Evolutionary conservation across 2,797 vertebrate species (phyloP).

Genomic region (Chrysocyon brachyurus): DNA sequence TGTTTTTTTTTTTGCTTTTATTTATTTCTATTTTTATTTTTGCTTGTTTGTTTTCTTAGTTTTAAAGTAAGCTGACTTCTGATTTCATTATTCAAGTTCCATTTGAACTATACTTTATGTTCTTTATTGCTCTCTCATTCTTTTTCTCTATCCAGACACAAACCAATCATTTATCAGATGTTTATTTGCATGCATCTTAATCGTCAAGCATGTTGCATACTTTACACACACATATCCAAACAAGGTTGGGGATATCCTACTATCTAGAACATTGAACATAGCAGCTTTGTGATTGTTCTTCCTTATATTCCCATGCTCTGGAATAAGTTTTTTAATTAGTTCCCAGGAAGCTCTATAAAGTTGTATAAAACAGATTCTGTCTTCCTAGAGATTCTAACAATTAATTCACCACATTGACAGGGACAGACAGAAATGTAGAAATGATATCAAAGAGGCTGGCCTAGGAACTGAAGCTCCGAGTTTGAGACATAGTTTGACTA

Average conservation of each 20-base stretch:
- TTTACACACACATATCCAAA: not conserved
- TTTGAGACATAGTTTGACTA: not conserved
- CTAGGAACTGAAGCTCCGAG: not conserved
- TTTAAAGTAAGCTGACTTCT: conserved; percentile 63
- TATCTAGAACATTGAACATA: not conserved
- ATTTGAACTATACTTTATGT: conserved; percentile 40
- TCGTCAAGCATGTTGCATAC: not conserved
- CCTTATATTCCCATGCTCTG: not conserved
- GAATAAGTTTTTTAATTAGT: conserved; percentile 22
- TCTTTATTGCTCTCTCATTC: conserved; percentile 45
- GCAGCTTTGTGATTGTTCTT: not conserved
- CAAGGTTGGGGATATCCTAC: not conserved
- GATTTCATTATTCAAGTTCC: conserved; percentile 54
- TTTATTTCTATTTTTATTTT: not conserved
- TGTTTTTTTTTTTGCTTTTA: not conserved
- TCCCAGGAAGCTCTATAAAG: not conserved
- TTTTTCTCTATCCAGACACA: conserved; percentile 45
- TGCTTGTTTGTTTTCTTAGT: not conserved
- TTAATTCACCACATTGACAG: not conserved
- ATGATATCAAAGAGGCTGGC: not conserved
- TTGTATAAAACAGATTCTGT: not conserved
- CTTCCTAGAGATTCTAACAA: conserved; percentile 1
- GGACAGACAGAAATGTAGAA: not conserved
- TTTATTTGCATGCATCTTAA: conserved; percentile 35
- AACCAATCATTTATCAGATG: not conserved